Evolutionary conservation across 2,888 invertebrate species (phyloP), one percentile per base, ranked within the genome.

Genomic region (Harpalus rubripes): DNA sequence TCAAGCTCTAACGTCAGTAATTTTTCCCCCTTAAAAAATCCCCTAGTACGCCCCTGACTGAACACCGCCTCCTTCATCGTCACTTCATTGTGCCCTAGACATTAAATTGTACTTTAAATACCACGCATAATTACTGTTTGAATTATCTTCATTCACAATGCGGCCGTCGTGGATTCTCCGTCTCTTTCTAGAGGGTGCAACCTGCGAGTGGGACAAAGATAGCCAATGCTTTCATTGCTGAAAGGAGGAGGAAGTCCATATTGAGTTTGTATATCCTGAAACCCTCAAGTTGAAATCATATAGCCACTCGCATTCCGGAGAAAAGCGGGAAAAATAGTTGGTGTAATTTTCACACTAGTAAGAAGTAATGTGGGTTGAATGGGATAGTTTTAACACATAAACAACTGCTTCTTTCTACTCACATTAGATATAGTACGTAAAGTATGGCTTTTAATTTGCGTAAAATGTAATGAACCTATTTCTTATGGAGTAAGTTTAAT

Each of bases 61-160:
- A 32, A 32, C 32, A 44, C 16, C 72, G 41, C 72, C 72, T 16
- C 72, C 44, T 78, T 78, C 32, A 78, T 78, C 58, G 58, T 56
- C 56, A 78, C 78, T 78, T 78, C 78, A 78, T 58, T 78, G 78
- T 78, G 78, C 58, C 56, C 78, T 76, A 52, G 78, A 78, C 78
- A 78, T 61, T 80, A 80, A 80, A 80, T 80, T 80, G 80, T 80
- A 80, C 80, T 80, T 80, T 61, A 80, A 80, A 80, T 80, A 80
- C 80, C 80, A 80, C 80, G 80, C 59, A 80, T 80, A 80, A 80
- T 80, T 80, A 80, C 61, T 26, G 78, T 78, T 78, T 78, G 78
- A 78, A 78, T 78, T 78, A 78, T 78, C 78, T 78, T 58, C 78
- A 56, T 78, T 58, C 58, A 58, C 78, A 58, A 78, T 58, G 58